Evolutionary conservation across 2,797 vertebrate genomes (phyloP).

Genomic region (Falco novaeseelandiae): DNA sequence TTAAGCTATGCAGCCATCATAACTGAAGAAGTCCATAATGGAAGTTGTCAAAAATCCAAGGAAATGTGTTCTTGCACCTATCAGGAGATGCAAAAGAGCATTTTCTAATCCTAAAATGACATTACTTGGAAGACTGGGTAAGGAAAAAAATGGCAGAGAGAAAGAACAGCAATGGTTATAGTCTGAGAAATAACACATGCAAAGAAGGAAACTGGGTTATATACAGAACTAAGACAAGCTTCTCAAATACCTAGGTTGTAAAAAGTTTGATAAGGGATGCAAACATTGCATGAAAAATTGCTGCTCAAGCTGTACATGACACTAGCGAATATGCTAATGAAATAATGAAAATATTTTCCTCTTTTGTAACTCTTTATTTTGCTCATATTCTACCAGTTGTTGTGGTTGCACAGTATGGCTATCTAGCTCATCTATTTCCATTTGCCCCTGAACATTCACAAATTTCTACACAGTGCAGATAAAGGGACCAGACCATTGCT

Average conservation of each 20-base stretch:
- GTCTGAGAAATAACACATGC: not conserved
- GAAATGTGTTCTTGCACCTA: not conserved
- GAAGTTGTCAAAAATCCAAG: not conserved
- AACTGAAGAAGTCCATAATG: not conserved
- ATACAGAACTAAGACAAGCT: not conserved
- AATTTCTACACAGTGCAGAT: not conserved
- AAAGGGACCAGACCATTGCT: not conserved
- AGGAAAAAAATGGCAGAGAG: not conserved
- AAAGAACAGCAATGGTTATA: not conserved
- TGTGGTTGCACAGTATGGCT: not conserved
- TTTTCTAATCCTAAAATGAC: not conserved
- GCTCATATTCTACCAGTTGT: not conserved
- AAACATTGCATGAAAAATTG: not conserved
- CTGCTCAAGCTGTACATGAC: not conserved
- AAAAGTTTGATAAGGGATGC: not conserved
- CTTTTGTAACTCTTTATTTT: not conserved
- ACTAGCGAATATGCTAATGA: not conserved
- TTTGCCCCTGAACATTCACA: not conserved
- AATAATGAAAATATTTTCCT: not conserved
- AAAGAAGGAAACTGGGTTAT: not conserved
- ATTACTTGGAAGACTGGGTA: not conserved
- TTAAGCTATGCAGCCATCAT: not conserved
- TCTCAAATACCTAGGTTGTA: not conserved
- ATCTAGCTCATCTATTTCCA: not conserved
- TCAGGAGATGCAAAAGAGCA: not conserved